Conservation (phyloP, 2,888 invertebrate species). For the Acronicta aceris region DNA sequence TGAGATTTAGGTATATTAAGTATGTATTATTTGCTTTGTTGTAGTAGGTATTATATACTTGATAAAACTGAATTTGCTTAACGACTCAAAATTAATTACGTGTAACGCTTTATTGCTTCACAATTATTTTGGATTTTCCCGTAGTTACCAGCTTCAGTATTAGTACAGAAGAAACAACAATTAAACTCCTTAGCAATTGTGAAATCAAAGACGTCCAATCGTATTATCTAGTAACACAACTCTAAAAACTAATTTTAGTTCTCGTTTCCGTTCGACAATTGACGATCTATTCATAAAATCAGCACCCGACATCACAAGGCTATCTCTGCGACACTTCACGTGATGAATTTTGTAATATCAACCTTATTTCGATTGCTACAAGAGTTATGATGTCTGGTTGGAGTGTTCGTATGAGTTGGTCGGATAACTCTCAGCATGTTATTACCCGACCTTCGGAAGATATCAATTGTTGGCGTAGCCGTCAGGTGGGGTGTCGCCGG, state of each 20-base stretch:
- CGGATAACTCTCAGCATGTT: conserved; percentile 67
- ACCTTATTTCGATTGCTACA: conserved; percentile 28
- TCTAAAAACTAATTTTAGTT: conserved; percentile 63
- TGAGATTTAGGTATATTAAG: background rate
- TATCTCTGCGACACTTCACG: conserved; percentile 3
- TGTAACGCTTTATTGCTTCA: conserved; percentile 16
- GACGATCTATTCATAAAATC: conserved; percentile 75
- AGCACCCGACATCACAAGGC: conserved; percentile 54
- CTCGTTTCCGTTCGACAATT: conserved; percentile 73
- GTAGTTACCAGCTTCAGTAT: conserved; percentile 21
- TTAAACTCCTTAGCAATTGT: conserved; percentile 17
- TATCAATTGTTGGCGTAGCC: conserved; percentile 81
- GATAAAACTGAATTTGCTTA: conserved; percentile 1
- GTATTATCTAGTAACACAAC: conserved; percentile 43
- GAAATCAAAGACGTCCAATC: conserved; percentile 35
- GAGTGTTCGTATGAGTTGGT: conserved; percentile 31
- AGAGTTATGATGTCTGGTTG: conserved; percentile 1
- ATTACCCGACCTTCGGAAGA: conserved; percentile 86
- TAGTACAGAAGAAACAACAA: conserved; percentile 24
- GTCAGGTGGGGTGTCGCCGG: conserved; percentile 65
- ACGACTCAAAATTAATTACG: conserved; percentile 18
- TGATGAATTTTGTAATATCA: conserved; percentile 7
- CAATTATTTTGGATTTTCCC: conserved; percentile 23
- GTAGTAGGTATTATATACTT: background rate
- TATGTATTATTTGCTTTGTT: no score